These are phyloP conservation scores for Poeciliopsis retropinna DNA, from an alignment of 2,113 vertebrate genomes.

Conservation along the genomic window DNA sequence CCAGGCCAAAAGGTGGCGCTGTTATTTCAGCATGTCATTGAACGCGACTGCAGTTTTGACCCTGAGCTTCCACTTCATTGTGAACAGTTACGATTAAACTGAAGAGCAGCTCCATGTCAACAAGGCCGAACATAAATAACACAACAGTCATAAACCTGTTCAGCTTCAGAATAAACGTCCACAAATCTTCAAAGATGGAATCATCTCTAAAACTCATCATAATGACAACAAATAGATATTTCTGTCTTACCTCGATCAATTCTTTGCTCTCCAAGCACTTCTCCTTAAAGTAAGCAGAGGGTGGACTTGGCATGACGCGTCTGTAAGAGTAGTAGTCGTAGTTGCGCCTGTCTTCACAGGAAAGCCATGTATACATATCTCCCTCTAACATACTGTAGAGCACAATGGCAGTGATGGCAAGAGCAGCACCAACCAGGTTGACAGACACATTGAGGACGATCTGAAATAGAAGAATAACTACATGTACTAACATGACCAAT, in stretches of 20 bases:
- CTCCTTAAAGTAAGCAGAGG: rapidly evolving
- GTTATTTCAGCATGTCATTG: too few relatives aligned
- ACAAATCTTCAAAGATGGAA: too few relatives aligned
- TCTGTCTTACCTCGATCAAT: background rate
- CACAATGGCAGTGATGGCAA: constrained; percentile 62
- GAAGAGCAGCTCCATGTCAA: too few relatives aligned
- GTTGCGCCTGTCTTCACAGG: rapidly evolving
- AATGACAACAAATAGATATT: too few relatives aligned
- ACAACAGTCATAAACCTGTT: too few relatives aligned
- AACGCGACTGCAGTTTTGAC: too few relatives aligned
- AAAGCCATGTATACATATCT: rapidly evolving
- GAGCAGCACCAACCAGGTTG: constrained; percentile 47
- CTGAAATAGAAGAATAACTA: constrained; percentile 42
- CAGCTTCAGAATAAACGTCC: too few relatives aligned
- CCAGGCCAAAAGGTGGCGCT: too few relatives aligned
- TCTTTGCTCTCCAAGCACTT: constrained; percentile 1
- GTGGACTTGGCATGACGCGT: background rate
- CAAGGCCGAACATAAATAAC: too few relatives aligned
- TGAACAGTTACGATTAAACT: too few relatives aligned
- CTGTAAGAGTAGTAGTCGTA: rapidly evolving
- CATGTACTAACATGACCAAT: background rate
- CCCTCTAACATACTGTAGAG: constrained; percentile 42
- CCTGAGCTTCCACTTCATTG: too few relatives aligned
- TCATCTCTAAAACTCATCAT: too few relatives aligned
- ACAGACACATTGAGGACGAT: constrained; percentile 50